phyloP scores from a whole-genome alignment of 2,888 invertebrate species.

The Pyrgus malvae region DNA sequence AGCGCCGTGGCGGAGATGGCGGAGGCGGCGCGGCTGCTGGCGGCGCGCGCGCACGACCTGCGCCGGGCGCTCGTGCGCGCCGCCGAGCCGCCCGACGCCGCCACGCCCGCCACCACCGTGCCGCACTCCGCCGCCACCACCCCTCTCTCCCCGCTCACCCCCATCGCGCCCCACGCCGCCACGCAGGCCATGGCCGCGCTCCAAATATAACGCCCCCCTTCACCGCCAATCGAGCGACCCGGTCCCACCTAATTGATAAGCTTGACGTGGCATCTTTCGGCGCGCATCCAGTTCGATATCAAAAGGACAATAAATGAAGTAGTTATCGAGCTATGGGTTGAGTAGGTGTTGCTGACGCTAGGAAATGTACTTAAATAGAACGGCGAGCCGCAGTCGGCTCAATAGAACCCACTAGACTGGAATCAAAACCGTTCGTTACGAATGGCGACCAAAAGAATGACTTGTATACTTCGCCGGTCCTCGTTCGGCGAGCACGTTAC shows the following conservation, averaged over 20 bases:
- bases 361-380: conserved; percentile 22
- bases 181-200: conserved; percentile 60
- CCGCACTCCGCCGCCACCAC: conserved; percentile 59
- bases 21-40: conserved; percentile 92
- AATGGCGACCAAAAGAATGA: conserved; percentile 13
- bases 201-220: conserved; percentile 51
- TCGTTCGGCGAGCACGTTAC: conserved; percentile 32
- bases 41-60: conserved; percentile 90
- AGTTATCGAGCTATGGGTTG: conserved; percentile 19
- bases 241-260: not conserved
- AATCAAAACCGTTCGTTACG: not conserved
- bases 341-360: conserved; percentile 7
- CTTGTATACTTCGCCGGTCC: conserved; percentile 16
- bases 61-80: conserved; percentile 88
- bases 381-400: not conserved
- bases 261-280: conserved; percentile 2
- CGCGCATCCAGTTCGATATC: conserved; percentile 11
- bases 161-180: conserved; percentile 47
- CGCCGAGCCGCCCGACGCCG: conserved; percentile 67
- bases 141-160: conserved; percentile 64
- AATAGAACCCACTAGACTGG: not conserved
- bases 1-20: conserved; percentile 96
- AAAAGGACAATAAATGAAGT: conserved; percentile 22
- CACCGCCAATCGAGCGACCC: not conserved
- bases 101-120: conserved; percentile 56